These are phyloP conservation scores for Apoda limacodes DNA, from an alignment of 2,888 invertebrate genomes.

Conservation along the genomic window DNA sequence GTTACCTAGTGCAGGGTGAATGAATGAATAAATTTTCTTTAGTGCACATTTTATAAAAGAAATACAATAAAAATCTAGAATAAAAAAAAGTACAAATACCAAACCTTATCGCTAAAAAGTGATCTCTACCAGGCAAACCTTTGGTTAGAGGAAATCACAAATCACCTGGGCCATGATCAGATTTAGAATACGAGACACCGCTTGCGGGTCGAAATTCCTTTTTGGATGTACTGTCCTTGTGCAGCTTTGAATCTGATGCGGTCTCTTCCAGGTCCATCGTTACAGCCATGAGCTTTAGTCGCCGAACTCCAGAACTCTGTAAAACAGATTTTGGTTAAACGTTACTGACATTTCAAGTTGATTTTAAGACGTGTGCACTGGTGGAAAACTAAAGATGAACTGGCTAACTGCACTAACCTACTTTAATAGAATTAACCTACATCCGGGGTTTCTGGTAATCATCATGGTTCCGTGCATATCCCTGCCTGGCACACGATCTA, in stretches of 20 bases:
- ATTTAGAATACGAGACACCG: conserved; percentile 53
- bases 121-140: too few species aligned
- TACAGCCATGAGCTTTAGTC: conserved; percentile 52
- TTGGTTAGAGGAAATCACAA: too few species aligned
- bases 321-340: conserved; percentile 27
- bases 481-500: conserved; percentile 61
- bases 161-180: conserved; percentile 58
- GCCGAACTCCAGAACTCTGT: conserved; percentile 32
- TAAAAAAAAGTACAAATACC: too few species aligned
- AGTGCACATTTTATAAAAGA: too few species aligned
- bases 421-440: conserved; percentile 66
- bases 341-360: conserved; percentile 26
- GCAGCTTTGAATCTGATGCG: conserved; percentile 58
- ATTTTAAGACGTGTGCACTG: conserved; percentile 34
- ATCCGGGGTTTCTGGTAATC: conserved; percentile 54
- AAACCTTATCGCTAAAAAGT: too few species aligned
- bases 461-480: conserved; percentile 48
- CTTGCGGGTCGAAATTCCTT: conserved; percentile 55
- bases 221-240: conserved; percentile 49
- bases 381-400: conserved; percentile 29
- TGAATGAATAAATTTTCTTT: too few species aligned
- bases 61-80: too few species aligned
- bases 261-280: conserved; percentile 61
- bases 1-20: too few species aligned
- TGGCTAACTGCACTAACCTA: conserved; percentile 64